Evolutionary conservation across 2,113 vertebrate species (phyloP), one percentile per base, ranked within the genome.

Genomic region (Semicossyphus pulcher): DNA sequence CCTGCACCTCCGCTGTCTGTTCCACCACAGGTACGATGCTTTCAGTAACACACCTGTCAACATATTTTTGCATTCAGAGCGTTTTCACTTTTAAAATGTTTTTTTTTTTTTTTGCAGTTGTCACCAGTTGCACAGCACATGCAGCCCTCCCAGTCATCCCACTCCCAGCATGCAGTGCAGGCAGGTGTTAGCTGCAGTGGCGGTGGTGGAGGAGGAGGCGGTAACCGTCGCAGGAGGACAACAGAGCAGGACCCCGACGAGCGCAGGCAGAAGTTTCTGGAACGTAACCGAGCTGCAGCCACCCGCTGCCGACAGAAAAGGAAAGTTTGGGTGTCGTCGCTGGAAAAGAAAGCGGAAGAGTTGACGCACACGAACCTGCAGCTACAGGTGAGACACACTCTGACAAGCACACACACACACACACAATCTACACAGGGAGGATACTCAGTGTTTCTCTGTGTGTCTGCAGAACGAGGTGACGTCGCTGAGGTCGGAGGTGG

Each of bases 271-370:
- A 99, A 99, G 93, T 99, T 99, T 93, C 94, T 99, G 89, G 97
- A 99, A 91, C 95, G 98, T 61, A 99, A 99, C 89, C 93, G 98
- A 85, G 98, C 98, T 0, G 98, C 98, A 1, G 98, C 98, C 79
- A 98, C 98, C 2, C 96, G 98, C 80, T 99, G 98, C 93, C 94
- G 98, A 88, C 98, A 99, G 95, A 99, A 99, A 93, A 97, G 98
- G 93, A 99, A 99, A 92, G 91, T 99, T 92, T 99, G 98, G 98
- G 98, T 99, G 95, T 95, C 95, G 84, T 98, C 98, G 72, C 92
- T 99, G 95, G 98, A 99, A 95, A 99, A 97, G 94, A 99, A 99
- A 93, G 98, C 98, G 48, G 98, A 99, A 90, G 98, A 99, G 93
- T 93, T 99, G 89, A 99, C 97, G 79, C 97, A 99, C 93, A 99